Percentiles rank a stretch among this genome's conserved stretches.
These are phyloP conservation scores for Ceuthmochares aereus DNA, from an alignment of 2,113 vertebrate genomes.

Conservation along the genomic window DNA sequence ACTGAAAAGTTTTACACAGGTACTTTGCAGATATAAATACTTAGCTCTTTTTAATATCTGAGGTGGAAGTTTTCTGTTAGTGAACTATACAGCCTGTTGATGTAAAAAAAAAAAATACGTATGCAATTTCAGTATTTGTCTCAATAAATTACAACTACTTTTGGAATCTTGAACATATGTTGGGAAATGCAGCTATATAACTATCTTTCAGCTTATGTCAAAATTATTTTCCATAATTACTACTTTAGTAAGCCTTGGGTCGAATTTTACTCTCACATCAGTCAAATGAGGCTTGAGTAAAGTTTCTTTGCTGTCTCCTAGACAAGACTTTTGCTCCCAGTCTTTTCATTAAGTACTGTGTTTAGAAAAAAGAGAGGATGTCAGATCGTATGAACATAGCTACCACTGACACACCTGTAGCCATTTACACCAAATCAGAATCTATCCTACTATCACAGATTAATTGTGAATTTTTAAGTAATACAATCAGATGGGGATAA, in stretches of 20 bases:
- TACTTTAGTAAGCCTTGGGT: slow-evolving; percentile 13
- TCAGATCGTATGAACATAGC: background rate
- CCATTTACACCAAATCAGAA: slow-evolving; percentile 15
- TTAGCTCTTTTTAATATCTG: background rate
- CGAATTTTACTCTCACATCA: slow-evolving; percentile 34
- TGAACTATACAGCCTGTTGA: background rate
- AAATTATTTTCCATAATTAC: slow-evolving; percentile 45
- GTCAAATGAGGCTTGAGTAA: slow-evolving; percentile 5
- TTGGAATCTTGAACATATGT: background rate
- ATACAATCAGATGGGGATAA: background rate
- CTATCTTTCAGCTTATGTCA: slow-evolving; percentile 11
- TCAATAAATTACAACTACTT: slow-evolving; percentile 18
- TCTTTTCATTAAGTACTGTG: slow-evolving; percentile 29
- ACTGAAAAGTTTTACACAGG: background rate
- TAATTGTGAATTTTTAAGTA: slow-evolving; percentile 18
- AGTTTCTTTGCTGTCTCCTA: background rate
- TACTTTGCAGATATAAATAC: background rate
- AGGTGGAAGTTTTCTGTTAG: background rate
- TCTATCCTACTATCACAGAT: background rate
- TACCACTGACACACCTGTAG: background rate
- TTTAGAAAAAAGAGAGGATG: slow-evolving; percentile 10
- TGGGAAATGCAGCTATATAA: background rate
- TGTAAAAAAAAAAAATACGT: background rate
- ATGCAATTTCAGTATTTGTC: background rate
- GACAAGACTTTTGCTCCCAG: slow-evolving; percentile 23